phyloP scores from a whole-genome alignment of 1,140 invertebrate species.

The Leptinotarsa lineolata region DNA sequence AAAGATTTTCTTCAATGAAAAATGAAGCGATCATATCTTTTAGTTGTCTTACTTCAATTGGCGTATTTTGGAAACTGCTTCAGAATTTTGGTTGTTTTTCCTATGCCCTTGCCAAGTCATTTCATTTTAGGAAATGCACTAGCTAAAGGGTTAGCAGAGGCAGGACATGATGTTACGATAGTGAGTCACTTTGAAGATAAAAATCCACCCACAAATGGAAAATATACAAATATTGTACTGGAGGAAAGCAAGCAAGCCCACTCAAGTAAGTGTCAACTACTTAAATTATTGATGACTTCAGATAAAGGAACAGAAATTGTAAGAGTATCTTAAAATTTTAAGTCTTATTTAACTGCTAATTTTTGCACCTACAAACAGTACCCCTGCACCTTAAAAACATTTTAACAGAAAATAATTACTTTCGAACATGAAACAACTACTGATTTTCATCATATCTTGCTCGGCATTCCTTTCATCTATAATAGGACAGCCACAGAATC shows the following conservation, averaged over 20 bases:
- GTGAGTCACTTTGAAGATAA: no score
- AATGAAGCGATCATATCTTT: no score
- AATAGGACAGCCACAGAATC: no score
- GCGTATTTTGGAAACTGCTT: neutral
- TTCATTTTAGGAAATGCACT: slow-evolving; percentile 61
- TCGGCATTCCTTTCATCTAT: no score
- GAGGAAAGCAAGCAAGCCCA: neutral
- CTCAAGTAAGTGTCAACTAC: neutral
- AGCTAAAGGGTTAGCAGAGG: slow-evolving; percentile 60
- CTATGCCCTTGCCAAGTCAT: slow-evolving; percentile 56
- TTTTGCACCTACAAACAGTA: no score
- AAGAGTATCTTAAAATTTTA: slow-evolving; percentile 50
- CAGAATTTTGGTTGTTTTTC: slow-evolving; percentile 33
- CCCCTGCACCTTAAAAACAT: no score
- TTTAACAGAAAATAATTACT: no score
- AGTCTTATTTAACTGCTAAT: slow-evolving; percentile 45
- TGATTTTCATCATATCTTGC: no score
- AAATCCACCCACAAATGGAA: slow-evolving; percentile 57
- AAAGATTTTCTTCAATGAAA: no score
- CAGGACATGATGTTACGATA: slow-evolving; percentile 56
- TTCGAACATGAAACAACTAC: no score
- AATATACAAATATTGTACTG: slow-evolving; percentile 24
- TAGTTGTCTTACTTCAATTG: neutral
- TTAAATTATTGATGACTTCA: neutral
- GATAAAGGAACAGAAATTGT: neutral